Base-by-base conservation (phyloP, 2,113 vertebrate species). In the Tiliqua scincoides region DNA sequence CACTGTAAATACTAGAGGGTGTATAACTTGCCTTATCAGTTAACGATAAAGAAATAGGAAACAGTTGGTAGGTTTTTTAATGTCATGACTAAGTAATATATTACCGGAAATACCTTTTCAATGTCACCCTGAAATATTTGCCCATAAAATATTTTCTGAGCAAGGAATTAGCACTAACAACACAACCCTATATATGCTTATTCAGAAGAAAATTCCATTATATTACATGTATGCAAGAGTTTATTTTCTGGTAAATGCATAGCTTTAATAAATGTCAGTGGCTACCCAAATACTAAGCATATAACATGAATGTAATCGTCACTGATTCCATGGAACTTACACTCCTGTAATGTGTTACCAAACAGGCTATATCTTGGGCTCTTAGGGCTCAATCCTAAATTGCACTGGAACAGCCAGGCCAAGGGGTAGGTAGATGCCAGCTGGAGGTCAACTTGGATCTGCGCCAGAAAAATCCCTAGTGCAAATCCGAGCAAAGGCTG, bases 1-100 rank as follows among this genome's bases (percentile, higher is more conserved):
- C 89, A 91, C 65, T 89, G 92, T 87, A 86, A 90, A 91, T 32
- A 93, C 0, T 17, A 91, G 93, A 94, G 92, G 94, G 94, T 89
- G 93, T 84, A 90, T 79, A 86, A 32, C 82, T 89, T 88, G 81
- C 79, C 88, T 95, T 94, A 95, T 93, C 93, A 54, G 70, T 86
- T 93, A 88, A 67, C 43, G 89, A 15, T 2, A 84, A 0, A 91
- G 91, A 92, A 92, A 87, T 79, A 92, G 86, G 90, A 87, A 94
- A 91, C 84, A 89, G 87, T 93, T 77, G 79, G 75, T 25, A 88
- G 67, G 54, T 43, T 89, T 89, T 92, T 61, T 76, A 90, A 93
- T 77, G 15, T 76, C 86, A 84, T 94, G 88, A 93, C 88, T 90
- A 91, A 93, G 91, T 91, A 92, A 48, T 90, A 93, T 90, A 52